Evolutionary conservation across 2,888 invertebrate genomes (phyloP).

Genomic region (Pristionchus maxplancki): DNA sequence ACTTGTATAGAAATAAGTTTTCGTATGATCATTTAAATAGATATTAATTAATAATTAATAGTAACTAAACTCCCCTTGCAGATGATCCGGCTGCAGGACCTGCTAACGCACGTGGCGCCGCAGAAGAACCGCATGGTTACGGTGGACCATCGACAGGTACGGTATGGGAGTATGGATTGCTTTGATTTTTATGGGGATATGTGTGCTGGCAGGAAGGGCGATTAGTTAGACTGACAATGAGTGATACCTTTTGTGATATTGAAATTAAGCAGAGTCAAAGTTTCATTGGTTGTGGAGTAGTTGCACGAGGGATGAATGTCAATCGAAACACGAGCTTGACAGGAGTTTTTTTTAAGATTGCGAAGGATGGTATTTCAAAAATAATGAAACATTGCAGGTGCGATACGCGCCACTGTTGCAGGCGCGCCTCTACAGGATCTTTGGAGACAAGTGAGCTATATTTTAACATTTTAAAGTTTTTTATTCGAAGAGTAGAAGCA

Average conservation of each 20-base stretch:
- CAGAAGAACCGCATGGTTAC: conserved; percentile 37
- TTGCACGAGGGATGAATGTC: too few relatives aligned
- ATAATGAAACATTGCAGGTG: conserved; percentile 23
- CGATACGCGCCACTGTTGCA: conserved; percentile 33
- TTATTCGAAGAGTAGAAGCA: too few relatives aligned
- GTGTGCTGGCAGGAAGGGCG: too few relatives aligned
- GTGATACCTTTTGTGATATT: too few relatives aligned
- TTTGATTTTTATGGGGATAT: neutral
- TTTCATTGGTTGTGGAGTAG: too few relatives aligned
- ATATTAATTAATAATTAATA: neutral
- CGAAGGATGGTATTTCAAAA: too few relatives aligned
- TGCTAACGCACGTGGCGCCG: conserved; percentile 11
- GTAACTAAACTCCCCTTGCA: neutral
- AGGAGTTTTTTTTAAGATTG: too few relatives aligned
- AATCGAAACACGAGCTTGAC: neutral
- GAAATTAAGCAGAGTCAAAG: too few relatives aligned
- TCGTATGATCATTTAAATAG: neutral
- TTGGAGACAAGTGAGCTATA: conserved; percentile 43
- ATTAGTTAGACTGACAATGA: too few relatives aligned
- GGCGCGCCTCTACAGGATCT: conserved; percentile 29
- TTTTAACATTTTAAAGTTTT: too few relatives aligned
- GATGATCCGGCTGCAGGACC: conserved; percentile 30
- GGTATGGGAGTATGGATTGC: neutral
- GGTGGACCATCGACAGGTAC: conserved; percentile 19
- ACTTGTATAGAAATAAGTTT: too few relatives aligned